Percentiles rank a stretch among this genome's conserved stretches.
Evolutionary conservation across 2,888 invertebrate species (phyloP).

Genomic region (Barypeithes pellucidus): DNA sequence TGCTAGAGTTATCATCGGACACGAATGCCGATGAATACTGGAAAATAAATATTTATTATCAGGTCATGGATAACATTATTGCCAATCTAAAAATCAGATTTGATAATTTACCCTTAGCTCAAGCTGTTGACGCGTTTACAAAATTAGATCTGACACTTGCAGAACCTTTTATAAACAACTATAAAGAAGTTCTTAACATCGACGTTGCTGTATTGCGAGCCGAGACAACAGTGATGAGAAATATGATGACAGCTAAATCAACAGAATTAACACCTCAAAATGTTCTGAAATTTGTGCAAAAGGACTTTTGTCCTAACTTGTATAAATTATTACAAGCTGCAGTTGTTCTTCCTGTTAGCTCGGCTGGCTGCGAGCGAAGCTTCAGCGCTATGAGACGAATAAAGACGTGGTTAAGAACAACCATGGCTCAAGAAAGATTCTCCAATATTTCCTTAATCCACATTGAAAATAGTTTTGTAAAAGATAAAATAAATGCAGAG

Average conservation of each 20-base stretch:
- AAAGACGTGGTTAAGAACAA: not conserved
- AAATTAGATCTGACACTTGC: too few species aligned
- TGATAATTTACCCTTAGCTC: not conserved
- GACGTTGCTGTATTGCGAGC: not conserved
- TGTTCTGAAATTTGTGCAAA: too few species aligned
- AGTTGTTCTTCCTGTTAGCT: not conserved
- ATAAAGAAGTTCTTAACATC: not conserved
- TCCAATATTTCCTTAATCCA: too few species aligned
- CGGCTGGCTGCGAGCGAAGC: not conserved
- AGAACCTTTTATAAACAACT: not conserved
- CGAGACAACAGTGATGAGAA: not conserved
- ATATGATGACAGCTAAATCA: not conserved
- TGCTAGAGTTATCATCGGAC: too few species aligned
- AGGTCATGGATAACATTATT: not conserved
- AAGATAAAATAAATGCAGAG: not conserved
- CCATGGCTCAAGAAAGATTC: not conserved
- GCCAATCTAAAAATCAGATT: not conserved
- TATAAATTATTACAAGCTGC: not conserved
- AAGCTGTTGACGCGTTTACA: not conserved
- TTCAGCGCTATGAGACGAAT: not conserved
- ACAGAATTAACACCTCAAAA: not conserved
- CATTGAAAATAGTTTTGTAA: not conserved
- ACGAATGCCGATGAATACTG: too few species aligned
- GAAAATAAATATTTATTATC: slow-evolving; percentile 5
- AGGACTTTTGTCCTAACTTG: not conserved